phyloP scores from a whole-genome alignment of 2,888 invertebrate species.

The Amaurobius ferox region DNA sequence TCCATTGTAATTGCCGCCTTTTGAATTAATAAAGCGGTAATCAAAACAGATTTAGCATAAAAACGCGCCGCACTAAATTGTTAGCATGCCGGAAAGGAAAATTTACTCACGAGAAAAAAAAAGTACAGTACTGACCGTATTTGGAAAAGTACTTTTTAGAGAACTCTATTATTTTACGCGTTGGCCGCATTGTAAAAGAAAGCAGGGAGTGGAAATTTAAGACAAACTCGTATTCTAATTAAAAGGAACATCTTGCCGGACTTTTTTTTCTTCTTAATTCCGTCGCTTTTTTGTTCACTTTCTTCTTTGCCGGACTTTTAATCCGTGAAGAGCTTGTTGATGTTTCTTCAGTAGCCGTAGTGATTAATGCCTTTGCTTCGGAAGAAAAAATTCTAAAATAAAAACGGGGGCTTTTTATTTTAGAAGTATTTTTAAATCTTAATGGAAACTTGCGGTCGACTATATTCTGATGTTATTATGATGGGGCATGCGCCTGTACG shows the following conservation, averaged over 20 bases:
- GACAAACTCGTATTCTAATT: slow-evolving; percentile 72
- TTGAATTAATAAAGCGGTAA: slow-evolving; percentile 72
- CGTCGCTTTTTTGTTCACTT: neutral
- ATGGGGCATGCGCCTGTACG: neutral
- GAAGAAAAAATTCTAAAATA: neutral
- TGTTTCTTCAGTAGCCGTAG: slow-evolving; percentile 54
- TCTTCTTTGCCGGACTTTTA: slow-evolving; percentile 54
- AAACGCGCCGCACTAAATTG: slow-evolving; percentile 68
- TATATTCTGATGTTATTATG: slow-evolving; percentile 29
- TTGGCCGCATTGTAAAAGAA: slow-evolving; percentile 36
- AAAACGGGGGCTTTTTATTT: slow-evolving; percentile 12
- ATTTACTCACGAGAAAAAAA: slow-evolving; percentile 22
- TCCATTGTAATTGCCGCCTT: slow-evolving; percentile 71
- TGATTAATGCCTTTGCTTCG: slow-evolving; percentile 58
- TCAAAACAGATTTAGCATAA: slow-evolving; percentile 73
- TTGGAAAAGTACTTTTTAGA: slow-evolving; percentile 56
- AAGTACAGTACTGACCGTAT: slow-evolving; percentile 46
- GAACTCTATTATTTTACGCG: slow-evolving; percentile 63
- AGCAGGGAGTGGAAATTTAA: slow-evolving; percentile 61
- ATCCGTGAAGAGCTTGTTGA: slow-evolving; percentile 68
- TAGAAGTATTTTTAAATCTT: slow-evolving; percentile 22
- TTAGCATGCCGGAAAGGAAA: slow-evolving; percentile 46
- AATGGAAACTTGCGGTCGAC: slow-evolving; percentile 24
- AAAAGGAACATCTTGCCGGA: slow-evolving; percentile 66
- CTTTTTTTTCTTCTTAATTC: slow-evolving; percentile 24